Conservation (phyloP, 2,113 vertebrate genomes). For the Pachyramphus minor region DNA sequence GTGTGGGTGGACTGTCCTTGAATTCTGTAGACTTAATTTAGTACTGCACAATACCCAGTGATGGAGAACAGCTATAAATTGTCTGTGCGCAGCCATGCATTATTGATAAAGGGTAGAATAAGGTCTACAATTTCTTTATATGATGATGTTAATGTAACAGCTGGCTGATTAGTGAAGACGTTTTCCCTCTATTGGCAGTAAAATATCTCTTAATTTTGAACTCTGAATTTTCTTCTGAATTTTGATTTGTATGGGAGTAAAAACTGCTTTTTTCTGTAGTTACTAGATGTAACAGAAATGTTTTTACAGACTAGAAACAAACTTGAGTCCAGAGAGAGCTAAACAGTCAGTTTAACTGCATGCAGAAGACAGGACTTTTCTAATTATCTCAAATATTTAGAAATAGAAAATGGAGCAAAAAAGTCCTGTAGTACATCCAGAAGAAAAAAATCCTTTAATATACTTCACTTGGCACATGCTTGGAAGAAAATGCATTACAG, state of each 20-base stretch:
- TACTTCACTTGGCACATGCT: background rate
- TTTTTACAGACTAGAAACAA: background rate
- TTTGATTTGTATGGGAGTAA: background rate
- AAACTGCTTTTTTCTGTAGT: background rate
- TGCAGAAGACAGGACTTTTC: background rate
- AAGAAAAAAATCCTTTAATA: background rate
- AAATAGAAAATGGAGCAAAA: background rate
- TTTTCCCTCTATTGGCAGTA: background rate
- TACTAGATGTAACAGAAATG: background rate
- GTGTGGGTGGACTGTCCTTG: constrained; percentile 70
- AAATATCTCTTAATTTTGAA: constrained; percentile 31
- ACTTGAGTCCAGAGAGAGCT: background rate
- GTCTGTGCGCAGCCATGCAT: constrained; percentile 62
- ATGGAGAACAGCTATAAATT: constrained; percentile 71
- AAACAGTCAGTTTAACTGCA: background rate
- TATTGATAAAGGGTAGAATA: constrained; percentile 57
- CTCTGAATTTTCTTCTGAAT: background rate
- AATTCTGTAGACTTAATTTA: constrained; percentile 69
- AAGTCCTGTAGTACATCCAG: background rate
- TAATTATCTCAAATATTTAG: background rate
- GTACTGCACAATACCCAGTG: constrained; percentile 56
- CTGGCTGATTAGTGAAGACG: constrained; percentile 49
- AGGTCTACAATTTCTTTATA: constrained; percentile 63
- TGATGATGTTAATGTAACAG: constrained; percentile 59
- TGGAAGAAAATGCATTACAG: constrained; percentile 22